phyloP scores from a whole-genome alignment of 2,888 invertebrate genomes.

The Brachycybe producta region DNA sequence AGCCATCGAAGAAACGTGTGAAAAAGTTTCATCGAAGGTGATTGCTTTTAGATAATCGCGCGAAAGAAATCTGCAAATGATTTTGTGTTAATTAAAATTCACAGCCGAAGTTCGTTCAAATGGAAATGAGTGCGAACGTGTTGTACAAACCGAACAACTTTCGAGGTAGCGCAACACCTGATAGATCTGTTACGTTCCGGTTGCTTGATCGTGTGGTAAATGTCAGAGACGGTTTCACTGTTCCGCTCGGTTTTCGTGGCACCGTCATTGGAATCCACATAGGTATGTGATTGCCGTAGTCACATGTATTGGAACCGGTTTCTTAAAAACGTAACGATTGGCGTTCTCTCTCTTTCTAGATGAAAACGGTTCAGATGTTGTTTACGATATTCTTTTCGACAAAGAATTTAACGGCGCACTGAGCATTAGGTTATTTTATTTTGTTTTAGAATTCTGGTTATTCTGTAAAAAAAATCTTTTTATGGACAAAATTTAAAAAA shows the following conservation, averaged over 20 bases:
- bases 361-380: conserved; percentile 43
- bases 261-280: conserved; percentile 55
- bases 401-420: conserved; percentile 55
- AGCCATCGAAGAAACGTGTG: conserved; percentile 42
- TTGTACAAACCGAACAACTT: conserved; percentile 43
- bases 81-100: too few species aligned
- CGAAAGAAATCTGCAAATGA: too few species aligned
- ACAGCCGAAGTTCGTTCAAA: conserved; percentile 25
- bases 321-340: neutral
- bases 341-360: too few species aligned
- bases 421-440: conserved; percentile 37
- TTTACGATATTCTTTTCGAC: conserved; percentile 73
- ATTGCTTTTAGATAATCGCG: conserved; percentile 14
- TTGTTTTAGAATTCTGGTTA: conserved; percentile 26
- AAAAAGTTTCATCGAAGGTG: conserved; percentile 29
- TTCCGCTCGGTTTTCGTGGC: conserved; percentile 69
- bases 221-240: conserved; percentile 55
- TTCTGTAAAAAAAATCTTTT: neutral
- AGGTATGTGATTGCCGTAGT: conserved; percentile 1
- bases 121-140: conserved; percentile 68
- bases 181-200: conserved; percentile 48
- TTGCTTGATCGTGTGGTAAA: conserved; percentile 77
- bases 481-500: too few species aligned
- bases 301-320: conserved; percentile 1
- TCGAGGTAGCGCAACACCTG: conserved; percentile 46